These are phyloP conservation scores for Triplophysa tibetana DNA, from an alignment of 2,113 vertebrate genomes.

Conservation along the genomic window DNA sequence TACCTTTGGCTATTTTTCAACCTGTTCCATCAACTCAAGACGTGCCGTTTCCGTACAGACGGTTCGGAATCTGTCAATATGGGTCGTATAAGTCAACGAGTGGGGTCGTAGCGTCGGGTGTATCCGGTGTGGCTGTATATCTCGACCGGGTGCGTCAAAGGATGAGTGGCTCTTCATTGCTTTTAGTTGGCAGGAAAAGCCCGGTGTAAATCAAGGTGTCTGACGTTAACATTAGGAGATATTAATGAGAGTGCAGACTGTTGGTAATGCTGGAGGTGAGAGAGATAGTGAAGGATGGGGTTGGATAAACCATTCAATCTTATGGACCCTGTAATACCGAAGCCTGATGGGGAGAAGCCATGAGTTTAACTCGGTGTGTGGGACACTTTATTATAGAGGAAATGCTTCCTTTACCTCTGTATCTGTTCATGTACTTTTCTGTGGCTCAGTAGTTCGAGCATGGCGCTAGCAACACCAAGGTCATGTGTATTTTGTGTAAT, in stretches of 20 bases:
- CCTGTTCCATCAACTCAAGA: background rate
- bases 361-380: background rate
- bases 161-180: constrained; percentile 48
- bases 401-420: background rate
- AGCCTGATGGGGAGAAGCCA: background rate
- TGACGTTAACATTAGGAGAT: constrained; percentile 52
- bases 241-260: constrained; percentile 57
- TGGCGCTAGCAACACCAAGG: too few species aligned
- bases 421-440: background rate
- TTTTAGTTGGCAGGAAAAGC: constrained; percentile 44
- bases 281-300: constrained; percentile 43
- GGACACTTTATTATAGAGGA: background rate
- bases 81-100: constrained; percentile 45
- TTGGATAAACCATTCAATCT: constrained; percentile 41
- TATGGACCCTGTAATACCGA: constrained; percentile 7
- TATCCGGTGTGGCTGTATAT: constrained; percentile 43
- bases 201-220: constrained; percentile 60
- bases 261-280: constrained; percentile 55
- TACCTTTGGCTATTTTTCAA: background rate
- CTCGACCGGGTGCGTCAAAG: constrained; percentile 39
- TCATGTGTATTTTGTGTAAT: too few species aligned
- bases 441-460: too few species aligned
- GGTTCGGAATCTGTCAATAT: constrained; percentile 52
- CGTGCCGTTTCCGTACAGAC: constrained; percentile 48
- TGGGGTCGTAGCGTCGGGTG: constrained; percentile 42